Evolutionary conservation across 1,140 invertebrate genomes (phyloP).

Genomic region (Cyrtorhinus lividipennis): DNA sequence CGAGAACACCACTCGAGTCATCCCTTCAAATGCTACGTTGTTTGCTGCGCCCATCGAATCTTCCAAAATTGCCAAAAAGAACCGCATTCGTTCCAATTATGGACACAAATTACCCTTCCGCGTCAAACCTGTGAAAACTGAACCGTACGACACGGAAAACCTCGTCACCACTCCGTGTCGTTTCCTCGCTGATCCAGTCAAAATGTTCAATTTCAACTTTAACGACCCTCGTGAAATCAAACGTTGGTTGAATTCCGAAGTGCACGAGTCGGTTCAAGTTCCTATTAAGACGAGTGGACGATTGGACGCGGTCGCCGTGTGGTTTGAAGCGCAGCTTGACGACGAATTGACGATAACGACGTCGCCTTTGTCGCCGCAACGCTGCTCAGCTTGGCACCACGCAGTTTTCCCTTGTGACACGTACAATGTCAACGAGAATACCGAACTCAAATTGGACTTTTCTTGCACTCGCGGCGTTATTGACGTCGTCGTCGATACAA

Average conservation of each 20-base stretch:
- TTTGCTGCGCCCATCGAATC: conserved; percentile 44
- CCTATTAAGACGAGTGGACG: conserved; percentile 29
- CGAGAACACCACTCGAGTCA: conserved; percentile 26
- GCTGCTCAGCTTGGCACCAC: conserved; percentile 27
- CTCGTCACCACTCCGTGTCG: conserved; percentile 30
- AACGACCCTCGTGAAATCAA: conserved; percentile 38
- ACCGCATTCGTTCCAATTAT: conserved; percentile 5
- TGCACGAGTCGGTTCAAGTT: conserved; percentile 5
- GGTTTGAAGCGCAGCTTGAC: conserved; percentile 59
- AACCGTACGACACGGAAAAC: conserved; percentile 55
- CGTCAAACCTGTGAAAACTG: conserved; percentile 24
- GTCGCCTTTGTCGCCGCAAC: conserved; percentile 25
- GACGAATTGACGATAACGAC: conserved; percentile 42
- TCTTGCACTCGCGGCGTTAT: neutral
- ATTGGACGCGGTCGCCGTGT: conserved; percentile 47
- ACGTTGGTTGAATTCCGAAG: conserved; percentile 23
- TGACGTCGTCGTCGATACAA: neutral
- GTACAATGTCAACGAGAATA: neutral
- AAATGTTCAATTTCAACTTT: conserved; percentile 47
- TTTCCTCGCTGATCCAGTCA: conserved; percentile 40
- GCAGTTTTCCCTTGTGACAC: neutral
- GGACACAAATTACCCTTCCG: neutral
- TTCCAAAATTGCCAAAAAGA: conserved; percentile 22
- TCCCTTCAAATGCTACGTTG: conserved; percentile 47
- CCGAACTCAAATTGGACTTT: neutral